phyloP scores from a whole-genome alignment of 2,113 vertebrate genomes.

The Polyodon spathula region DNA sequence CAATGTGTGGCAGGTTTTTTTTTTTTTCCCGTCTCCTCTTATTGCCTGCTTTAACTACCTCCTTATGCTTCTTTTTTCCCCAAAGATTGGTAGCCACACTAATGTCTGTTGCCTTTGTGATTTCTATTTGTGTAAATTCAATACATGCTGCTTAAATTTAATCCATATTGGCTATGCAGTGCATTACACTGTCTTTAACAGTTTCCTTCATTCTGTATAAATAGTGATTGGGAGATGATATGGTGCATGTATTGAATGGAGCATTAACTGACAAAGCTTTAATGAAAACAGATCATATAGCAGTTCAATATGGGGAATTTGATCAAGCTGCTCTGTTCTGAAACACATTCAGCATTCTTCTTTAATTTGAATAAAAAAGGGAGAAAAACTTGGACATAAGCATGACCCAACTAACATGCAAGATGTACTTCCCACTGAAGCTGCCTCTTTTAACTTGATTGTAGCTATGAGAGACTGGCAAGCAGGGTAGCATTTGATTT shows the following conservation, averaged over 20 bases:
- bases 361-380: not conserved
- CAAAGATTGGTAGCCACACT: not conserved
- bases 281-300: conserved; percentile 5
- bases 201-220: not conserved
- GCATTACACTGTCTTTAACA: not conserved
- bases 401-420: no score
- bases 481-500: no score
- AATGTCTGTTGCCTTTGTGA: not conserved
- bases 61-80: conserved; percentile 4
- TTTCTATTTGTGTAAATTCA: not conserved
- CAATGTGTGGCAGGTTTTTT: conserved; percentile 68
- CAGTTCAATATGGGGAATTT: not conserved
- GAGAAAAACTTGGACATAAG: no score
- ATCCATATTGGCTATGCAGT: not conserved
- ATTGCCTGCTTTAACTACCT: not conserved
- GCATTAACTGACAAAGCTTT: not conserved
- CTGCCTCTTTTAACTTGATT: no score
- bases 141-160: not conserved
- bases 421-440: no score
- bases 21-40: conserved; percentile 40
- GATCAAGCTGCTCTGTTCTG: not conserved
- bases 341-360: not conserved
- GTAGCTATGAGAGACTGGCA: no score
- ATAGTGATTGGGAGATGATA: not conserved
- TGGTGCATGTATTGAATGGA: not conserved